Evolutionary conservation across 2,888 invertebrate species (phyloP), one percentile per base, ranked within the genome.

Genomic region (Trilocha varians): DNA sequence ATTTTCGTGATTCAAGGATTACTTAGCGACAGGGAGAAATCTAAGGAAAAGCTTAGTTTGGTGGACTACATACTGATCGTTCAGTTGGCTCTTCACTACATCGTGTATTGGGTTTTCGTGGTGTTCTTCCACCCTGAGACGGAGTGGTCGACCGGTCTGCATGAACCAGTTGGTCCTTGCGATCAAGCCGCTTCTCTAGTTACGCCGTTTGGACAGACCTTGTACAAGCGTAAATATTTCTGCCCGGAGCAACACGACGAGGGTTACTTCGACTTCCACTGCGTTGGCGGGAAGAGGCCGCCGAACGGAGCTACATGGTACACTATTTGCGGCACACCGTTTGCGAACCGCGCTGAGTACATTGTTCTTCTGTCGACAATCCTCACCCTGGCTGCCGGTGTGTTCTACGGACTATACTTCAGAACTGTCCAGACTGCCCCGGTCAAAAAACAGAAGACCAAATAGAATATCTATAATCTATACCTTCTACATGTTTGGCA

Each of bases 141-240:
- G 35, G 91, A 92, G 61, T 73, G 90, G 46, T 89, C 92, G 0
- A 80, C 88, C 2, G 94, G 94, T 0, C 73, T 93, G 5, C 93
- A 93, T 61, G 92, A 95, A 70, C 90, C 90, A 0, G 88, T 93
- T 14, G 94, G 94, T 3, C 88, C 91, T 1, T 94, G 94, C 69
- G 75, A 91, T 48, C 86, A 89, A 52, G 76, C 77, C 34, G 73
- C 87, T 5, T 77, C 87, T 0, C 79, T 93, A 3, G 82, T 86
- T 37, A 91, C 92, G 6, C 88, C 90, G 2, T 89, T 91, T 62
- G 93, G 92, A 54, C 87, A 88, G 92, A 85, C 87, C 1, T 67
- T 93, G 39, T 66, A 87, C 34, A 93, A 93, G 67, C 78, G 89
- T 17, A 91, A 91, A 64, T 94, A 89, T 70, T 83, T 95, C 32